phyloP scores from a whole-genome alignment of 2,113 vertebrate species.

The Hippocampus zosterae region DNA sequence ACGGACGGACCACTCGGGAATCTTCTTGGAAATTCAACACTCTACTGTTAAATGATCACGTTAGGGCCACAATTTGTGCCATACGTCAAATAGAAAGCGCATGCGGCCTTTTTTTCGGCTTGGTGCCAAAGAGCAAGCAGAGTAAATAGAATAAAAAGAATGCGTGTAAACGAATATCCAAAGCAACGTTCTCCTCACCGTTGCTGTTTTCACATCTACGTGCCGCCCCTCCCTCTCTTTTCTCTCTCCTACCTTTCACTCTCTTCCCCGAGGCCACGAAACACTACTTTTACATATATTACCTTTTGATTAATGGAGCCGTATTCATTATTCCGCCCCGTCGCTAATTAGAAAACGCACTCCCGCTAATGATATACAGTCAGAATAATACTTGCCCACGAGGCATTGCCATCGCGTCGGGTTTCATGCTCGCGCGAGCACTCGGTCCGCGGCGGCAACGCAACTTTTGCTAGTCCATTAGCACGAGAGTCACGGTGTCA shows the following conservation, averaged over 20 bases:
- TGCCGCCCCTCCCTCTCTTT: conserved; percentile 55
- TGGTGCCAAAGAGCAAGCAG: conserved; percentile 48
- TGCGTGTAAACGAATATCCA: conserved; percentile 68
- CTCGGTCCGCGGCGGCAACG: conserved; percentile 39
- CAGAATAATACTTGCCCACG: conserved; percentile 77
- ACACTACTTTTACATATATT: conserved; percentile 81
- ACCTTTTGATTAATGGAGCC: conserved; percentile 82
- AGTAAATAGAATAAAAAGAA: conserved; percentile 64
- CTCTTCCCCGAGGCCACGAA: conserved; percentile 72
- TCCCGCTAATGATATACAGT: conserved; percentile 76
- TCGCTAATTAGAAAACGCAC: conserved; percentile 79
- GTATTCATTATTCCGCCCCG: conserved; percentile 81
- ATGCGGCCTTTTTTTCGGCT: conserved; percentile 27
- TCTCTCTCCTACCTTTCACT: conserved; percentile 67
- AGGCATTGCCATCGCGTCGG: conserved; percentile 69
- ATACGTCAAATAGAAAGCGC: conserved; percentile 29
- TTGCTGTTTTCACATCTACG: conserved; percentile 67
- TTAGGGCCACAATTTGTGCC: conserved; percentile 25
- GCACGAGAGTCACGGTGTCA: conserved; percentile 66
- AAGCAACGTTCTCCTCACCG: conserved; percentile 57
- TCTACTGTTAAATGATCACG: conserved; percentile 18
- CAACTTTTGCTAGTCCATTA: conserved; percentile 53
- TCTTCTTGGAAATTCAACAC: background rate
- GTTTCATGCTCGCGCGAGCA: conserved; percentile 51
- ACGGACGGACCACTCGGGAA: background rate